Conservation (phyloP, 2,113 vertebrate species). For the Ageneiosus marmoratus region DNA sequence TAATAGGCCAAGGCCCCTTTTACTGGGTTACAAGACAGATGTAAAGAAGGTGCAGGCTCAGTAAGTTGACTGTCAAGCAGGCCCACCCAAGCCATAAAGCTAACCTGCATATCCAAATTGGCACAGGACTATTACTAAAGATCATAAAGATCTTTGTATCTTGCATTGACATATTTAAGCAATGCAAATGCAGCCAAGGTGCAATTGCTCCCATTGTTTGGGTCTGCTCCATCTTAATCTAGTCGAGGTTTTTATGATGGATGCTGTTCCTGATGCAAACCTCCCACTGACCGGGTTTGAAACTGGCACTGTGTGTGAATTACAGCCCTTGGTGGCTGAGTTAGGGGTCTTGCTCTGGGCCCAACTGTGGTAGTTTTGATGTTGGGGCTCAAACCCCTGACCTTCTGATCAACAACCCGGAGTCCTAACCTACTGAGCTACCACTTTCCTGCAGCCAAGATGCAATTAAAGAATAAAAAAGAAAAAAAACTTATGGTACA, state of each 20-base stretch:
- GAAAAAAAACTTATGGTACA: background rate
- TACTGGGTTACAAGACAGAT: conserved; percentile 64
- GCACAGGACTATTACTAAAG: background rate
- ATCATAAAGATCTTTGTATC: background rate
- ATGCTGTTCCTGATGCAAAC: no score
- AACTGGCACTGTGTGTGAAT: no score
- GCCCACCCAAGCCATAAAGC: background rate
- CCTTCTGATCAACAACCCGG: no score
- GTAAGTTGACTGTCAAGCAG: conserved; percentile 13
- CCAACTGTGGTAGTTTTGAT: no score
- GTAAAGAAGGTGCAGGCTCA: conserved; percentile 37
- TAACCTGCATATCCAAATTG: background rate
- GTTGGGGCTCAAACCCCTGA: no score
- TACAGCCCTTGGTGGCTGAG: no score
- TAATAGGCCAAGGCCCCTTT: conserved; percentile 77
- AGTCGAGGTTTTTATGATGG: no score
- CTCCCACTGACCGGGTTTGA: no score
- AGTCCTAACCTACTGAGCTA: no score
- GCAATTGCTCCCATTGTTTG: no score
- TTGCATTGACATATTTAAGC: background rate
- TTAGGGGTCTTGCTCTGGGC: no score
- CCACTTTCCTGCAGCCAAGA: background rate
- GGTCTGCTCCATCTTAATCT: no score
- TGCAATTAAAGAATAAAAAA: background rate
- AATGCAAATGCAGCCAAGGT: background rate